Evolutionary conservation across 2,888 invertebrate genomes (phyloP).

Genomic region (Pseudolycoriella hygida): DNA sequence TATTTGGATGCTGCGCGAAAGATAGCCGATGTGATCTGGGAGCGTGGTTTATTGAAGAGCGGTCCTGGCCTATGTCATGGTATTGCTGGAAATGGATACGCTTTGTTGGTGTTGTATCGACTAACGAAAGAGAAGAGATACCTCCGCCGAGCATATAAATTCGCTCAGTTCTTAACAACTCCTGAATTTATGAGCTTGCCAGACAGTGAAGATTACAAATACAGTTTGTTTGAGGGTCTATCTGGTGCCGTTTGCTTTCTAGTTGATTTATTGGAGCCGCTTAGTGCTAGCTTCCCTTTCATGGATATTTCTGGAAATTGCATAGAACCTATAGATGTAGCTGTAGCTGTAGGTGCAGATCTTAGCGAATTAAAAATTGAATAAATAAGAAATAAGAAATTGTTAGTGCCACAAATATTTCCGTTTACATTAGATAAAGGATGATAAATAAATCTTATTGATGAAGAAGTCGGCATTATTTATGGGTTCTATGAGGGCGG

Average conservation of each 20-base stretch:
- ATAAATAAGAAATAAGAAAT: no score
- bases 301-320: conserved; percentile 41
- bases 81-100: conserved; percentile 69
- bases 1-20: conserved; percentile 49
- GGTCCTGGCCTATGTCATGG: conserved; percentile 87
- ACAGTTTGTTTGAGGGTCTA: conserved; percentile 70
- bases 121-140: conserved; percentile 36
- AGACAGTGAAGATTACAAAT: conserved; percentile 47
- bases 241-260: conserved; percentile 75
- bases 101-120: conserved; percentile 56
- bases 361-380: no score
- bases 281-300: conserved; percentile 65
- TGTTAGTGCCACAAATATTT: no score
- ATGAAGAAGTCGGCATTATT: no score
- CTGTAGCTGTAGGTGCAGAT: no score
- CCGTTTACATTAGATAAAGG: no score
- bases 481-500: no score
- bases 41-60: conserved; percentile 62
- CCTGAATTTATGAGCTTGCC: no score
- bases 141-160: background rate
- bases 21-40: conserved; percentile 65
- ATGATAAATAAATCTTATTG: no score
- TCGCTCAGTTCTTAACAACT: background rate
- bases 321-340: no score
- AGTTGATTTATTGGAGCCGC: conserved; percentile 53